Percentiles rank a stretch among this genome's conserved stretches.
These are phyloP conservation scores for Eupsilia transversa DNA, from an alignment of 2,888 invertebrate genomes.

Conservation along the genomic window DNA sequence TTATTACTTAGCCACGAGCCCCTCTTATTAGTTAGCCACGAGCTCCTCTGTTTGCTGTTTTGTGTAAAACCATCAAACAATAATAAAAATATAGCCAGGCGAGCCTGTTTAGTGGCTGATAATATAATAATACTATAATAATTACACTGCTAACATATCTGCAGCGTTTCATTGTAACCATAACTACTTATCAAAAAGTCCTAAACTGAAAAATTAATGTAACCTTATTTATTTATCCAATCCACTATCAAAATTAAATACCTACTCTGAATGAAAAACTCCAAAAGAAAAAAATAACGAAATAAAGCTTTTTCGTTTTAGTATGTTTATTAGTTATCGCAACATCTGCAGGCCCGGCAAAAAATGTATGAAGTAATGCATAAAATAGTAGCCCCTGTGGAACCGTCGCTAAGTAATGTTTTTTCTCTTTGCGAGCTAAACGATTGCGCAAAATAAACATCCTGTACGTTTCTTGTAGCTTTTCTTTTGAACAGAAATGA, in stretches of 20 bases:
- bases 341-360: constrained; percentile 20
- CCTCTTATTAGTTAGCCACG: too few species aligned
- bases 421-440: constrained; percentile 31
- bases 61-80: too few species aligned
- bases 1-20: too few species aligned
- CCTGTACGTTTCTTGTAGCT: constrained; percentile 8
- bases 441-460: constrained; percentile 35
- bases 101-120: not conserved
- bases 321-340: constrained; percentile 21
- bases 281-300: not conserved
- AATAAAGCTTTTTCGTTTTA: constrained; percentile 3
- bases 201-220: not conserved
- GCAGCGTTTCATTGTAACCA: too few species aligned
- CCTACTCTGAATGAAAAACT: not conserved
- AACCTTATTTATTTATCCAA: not conserved
- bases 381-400: constrained; percentile 41
- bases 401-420: constrained; percentile 38
- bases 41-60: too few species aligned
- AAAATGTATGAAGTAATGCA: constrained; percentile 46
- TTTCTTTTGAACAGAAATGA: constrained; percentile 23
- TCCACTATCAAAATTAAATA: not conserved
- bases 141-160: too few species aligned
- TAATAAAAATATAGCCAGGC: too few species aligned
- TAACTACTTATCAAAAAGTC: not conserved
- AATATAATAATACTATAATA: too few species aligned